These are phyloP conservation scores for Cydia amplana DNA, from an alignment of 1,140 invertebrate species.

Conservation along the genomic window DNA sequence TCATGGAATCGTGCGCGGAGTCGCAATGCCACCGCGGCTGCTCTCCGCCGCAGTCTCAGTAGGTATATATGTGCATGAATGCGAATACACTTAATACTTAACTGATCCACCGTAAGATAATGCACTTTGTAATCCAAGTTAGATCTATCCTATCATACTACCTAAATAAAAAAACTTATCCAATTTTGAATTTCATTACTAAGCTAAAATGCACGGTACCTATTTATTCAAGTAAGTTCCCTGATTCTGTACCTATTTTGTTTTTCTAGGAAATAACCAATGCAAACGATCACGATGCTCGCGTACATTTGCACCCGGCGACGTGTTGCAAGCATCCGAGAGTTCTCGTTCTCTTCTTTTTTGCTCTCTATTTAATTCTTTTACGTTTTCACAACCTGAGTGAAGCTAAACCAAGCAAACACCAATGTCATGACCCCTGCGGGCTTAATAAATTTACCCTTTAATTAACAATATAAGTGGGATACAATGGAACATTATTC, in stretches of 20 bases:
- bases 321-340: constrained; percentile 13
- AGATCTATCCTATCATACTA: no score
- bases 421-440: background rate
- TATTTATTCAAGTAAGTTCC: background rate
- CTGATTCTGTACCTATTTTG: background rate
- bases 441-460: background rate
- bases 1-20: constrained; percentile 48
- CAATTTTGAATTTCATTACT: background rate
- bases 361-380: background rate
- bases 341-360: background rate
- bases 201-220: background rate
- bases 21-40: constrained; percentile 40
- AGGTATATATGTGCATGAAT: constrained; percentile 33
- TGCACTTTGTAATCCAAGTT: background rate
- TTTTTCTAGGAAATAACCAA: background rate
- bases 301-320: constrained; percentile 4
- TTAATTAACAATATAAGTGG: constrained; percentile 29
- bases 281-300: constrained; percentile 11
- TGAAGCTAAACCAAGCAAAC: background rate
- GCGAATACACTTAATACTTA: background rate
- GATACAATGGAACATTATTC: constrained; percentile 4
- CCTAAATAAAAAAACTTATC: background rate
- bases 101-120: background rate
- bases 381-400: background rate
- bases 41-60: background rate